Evolutionary conservation across 2,113 vertebrate genomes (phyloP).

Genomic region (Corythornis cristatus): DNA sequence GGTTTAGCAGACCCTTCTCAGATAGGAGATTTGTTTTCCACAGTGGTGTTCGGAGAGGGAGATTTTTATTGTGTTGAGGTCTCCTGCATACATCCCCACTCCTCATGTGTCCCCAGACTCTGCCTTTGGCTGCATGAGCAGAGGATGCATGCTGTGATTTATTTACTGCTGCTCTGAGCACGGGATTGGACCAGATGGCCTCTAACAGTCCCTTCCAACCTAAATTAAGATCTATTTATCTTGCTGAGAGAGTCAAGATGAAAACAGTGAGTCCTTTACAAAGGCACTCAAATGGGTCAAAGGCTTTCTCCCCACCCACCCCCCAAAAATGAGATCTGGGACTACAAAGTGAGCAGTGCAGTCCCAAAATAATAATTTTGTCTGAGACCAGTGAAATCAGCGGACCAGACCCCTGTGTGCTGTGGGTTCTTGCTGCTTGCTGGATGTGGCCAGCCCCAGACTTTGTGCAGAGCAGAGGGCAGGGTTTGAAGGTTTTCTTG

Average conservation of each 20-base stretch:
- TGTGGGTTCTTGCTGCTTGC: rapidly evolving
- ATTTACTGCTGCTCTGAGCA: conserved; percentile 1
- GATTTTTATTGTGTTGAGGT: not conserved
- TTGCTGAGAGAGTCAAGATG: not conserved
- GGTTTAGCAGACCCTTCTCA: not conserved
- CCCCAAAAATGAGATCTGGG: not conserved
- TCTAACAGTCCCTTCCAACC: not conserved
- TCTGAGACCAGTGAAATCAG: not conserved
- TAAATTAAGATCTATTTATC: not conserved
- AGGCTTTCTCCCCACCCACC: not conserved
- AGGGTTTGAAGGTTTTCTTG: not conserved
- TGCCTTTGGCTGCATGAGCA: not conserved
- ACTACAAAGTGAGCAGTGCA: not conserved
- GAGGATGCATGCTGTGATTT: not conserved
- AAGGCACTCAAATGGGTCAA: not conserved
- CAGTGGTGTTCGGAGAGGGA: not conserved
- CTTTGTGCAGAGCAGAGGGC: not conserved
- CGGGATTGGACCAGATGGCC: conserved; percentile 2
- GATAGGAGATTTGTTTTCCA: not conserved
- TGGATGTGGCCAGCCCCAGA: not conserved
- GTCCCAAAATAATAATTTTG: not conserved
- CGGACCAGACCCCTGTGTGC: not conserved
- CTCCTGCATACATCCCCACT: not conserved
- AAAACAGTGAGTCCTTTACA: not conserved
- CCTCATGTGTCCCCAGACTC: not conserved